Evolutionary conservation across 2,797 vertebrate genomes (phyloP).

Genomic region (Octomys mimax): DNA sequence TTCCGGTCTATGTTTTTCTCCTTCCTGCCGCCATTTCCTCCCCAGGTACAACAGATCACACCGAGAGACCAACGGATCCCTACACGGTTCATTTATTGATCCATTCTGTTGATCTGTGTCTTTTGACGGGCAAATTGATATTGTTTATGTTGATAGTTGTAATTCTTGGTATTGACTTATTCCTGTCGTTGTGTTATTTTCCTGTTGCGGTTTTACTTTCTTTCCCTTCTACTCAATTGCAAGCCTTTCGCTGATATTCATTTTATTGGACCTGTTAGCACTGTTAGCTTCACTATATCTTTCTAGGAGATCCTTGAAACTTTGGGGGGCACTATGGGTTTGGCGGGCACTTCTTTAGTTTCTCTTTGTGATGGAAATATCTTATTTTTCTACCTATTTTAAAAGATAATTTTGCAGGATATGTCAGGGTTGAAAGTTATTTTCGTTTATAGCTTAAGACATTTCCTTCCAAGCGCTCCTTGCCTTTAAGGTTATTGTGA

Average conservation of each 20-base stretch:
- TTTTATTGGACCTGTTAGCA: not conserved
- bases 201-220: not conserved
- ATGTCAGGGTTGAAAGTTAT: not conserved
- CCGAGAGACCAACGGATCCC: too few relatives aligned
- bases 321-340: not conserved
- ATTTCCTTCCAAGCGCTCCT: not conserved
- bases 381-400: not conserved
- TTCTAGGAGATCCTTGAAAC: not conserved
- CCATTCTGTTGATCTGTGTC: not conserved
- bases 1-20: too few relatives aligned
- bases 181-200: not conserved
- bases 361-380: not conserved
- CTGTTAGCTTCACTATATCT: not conserved
- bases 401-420: not conserved
- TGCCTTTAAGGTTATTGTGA: not conserved
- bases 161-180: not conserved
- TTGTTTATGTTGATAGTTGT: not conserved
- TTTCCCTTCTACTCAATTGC: not conserved
- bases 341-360: not conserved
- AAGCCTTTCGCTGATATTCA: not conserved
- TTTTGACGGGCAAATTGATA: not conserved
- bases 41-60: too few relatives aligned
- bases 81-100: not conserved
- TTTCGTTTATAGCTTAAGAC: not conserved
- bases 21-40: too few relatives aligned